Evolutionary conservation across 2,888 invertebrate species (phyloP).

Genomic region (Opisthograptis luteolata): DNA sequence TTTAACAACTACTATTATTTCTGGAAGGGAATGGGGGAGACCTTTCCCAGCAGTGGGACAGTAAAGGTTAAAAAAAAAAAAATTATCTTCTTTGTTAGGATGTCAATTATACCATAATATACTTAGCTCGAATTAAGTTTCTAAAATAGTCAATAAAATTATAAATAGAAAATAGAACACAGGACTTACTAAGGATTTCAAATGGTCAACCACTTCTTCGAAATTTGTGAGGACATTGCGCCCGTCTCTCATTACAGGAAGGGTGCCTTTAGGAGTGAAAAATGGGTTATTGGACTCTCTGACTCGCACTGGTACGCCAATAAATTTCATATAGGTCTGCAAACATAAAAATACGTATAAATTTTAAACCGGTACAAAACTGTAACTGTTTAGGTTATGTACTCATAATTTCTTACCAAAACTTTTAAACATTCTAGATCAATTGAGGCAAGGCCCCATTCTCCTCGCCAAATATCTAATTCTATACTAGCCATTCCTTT

Average conservation of each 20-base stretch:
- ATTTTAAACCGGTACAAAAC: constrained; percentile 46
- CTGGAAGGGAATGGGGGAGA: no score
- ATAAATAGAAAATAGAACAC: no score
- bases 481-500: constrained; percentile 75
- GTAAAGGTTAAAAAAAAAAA: no score
- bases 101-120: no score
- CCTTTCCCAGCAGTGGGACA: no score
- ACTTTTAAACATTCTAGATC: constrained; percentile 93
- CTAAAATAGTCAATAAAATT: no score
- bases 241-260: constrained; percentile 88
- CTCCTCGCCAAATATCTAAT: constrained; percentile 92
- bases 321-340: constrained; percentile 89
- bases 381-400: constrained; percentile 47
- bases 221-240: constrained; percentile 85
- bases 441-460: constrained; percentile 94
- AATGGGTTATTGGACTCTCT: constrained; percentile 88
- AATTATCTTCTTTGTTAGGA: no score
- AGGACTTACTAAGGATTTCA: constrained; percentile 86
- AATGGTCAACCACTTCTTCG: constrained; percentile 87
- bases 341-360: no score
- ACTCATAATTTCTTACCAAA: constrained; percentile 83
- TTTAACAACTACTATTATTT: no score
- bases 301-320: constrained; percentile 89
- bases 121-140: no score
- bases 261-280: constrained; percentile 88